A percentile compares a stretch with the other conserved stretches of the same genome.
Conservation (phyloP, 2,888 invertebrate genomes). For the Tiliacea aurago region DNA sequence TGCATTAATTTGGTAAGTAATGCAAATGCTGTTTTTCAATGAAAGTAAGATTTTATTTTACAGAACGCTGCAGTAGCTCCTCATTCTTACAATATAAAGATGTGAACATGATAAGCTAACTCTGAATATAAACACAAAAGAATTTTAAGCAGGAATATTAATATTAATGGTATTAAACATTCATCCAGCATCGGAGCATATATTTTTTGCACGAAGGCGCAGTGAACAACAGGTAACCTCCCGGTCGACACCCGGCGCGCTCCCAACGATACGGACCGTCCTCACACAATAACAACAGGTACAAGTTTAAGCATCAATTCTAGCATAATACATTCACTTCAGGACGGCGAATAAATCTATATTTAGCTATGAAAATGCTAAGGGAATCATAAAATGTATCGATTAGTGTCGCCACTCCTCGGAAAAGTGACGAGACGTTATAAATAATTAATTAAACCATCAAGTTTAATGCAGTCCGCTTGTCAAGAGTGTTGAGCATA, state of each 20-base stretch:
- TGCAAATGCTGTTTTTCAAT: constrained; percentile 8
- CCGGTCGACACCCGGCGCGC: constrained; percentile 60
- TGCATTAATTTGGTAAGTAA: constrained; percentile 8
- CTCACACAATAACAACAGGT: constrained; percentile 66
- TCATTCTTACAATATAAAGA: constrained; percentile 36
- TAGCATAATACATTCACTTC: constrained; percentile 14
- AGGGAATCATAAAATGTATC: constrained; percentile 37
- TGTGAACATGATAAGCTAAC: constrained; percentile 45
- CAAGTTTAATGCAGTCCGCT: constrained; percentile 48
- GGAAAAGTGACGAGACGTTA: constrained; percentile 50
- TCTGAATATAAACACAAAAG: constrained; percentile 52
- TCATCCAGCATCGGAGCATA: constrained; percentile 60
- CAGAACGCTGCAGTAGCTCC: constrained; percentile 26
- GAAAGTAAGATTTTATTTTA: constrained; percentile 6
- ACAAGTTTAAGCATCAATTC: constrained; percentile 37
- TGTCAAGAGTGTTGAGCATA: constrained; percentile 23
- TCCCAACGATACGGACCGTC: constrained; percentile 56
- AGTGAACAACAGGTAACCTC: constrained; percentile 69
- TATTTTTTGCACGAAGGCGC: constrained; percentile 70
- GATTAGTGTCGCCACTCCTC: constrained; percentile 44
- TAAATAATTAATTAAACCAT: constrained; percentile 56
- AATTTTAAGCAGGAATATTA: constrained; percentile 52
- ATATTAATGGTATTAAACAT: constrained; percentile 60
- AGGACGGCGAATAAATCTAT: constrained; percentile 5
- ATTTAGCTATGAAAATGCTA: constrained; percentile 17